phyloP scores from a whole-genome alignment of 2,113 vertebrate genomes.

The Forbesichthys papilliferus region DNA sequence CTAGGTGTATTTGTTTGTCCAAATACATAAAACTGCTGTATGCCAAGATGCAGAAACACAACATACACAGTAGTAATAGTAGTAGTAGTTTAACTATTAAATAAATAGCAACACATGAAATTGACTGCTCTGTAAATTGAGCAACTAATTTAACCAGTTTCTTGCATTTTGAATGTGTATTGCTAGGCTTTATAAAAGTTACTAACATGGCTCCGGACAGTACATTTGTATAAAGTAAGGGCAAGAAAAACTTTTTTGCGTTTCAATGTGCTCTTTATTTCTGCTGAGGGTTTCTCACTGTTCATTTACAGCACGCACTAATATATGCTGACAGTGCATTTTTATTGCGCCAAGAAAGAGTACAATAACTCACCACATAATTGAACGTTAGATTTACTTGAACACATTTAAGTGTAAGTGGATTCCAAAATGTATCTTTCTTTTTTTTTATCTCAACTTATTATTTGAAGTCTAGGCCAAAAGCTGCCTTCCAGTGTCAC shows the following conservation, averaged over 20 bases:
- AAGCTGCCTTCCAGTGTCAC: constrained; percentile 57
- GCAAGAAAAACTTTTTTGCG: constrained; percentile 8
- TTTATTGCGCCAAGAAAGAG: constrained; percentile 53
- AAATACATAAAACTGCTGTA: no score
- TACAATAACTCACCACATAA: constrained; percentile 68
- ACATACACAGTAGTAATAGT: no score
- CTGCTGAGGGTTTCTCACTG: constrained; percentile 30
- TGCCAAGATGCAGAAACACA: no score
- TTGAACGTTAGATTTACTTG: constrained; percentile 65
- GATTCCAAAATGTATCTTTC: constrained; percentile 49
- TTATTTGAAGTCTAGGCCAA: constrained; percentile 65
- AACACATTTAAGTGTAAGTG: constrained; percentile 67
- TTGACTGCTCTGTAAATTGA: neutral
- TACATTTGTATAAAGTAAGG: neutral
- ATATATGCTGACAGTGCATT: constrained; percentile 61
- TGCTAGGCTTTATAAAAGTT: neutral
- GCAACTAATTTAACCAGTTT: neutral
- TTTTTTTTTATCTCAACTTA: constrained; percentile 56
- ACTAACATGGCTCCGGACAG: neutral
- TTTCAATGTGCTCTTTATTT: constrained; percentile 22
- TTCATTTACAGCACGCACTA: constrained; percentile 55
- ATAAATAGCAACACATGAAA: neutral
- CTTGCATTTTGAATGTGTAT: neutral
- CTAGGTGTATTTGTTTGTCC: no score
- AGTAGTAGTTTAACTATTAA: neutral